A percentile compares a stretch with the other conserved stretches of the same genome.
These are phyloP conservation scores for Drosophila virilis DNA, from an alignment of 1,140 invertebrate species.

Conservation along the genomic window DNA sequence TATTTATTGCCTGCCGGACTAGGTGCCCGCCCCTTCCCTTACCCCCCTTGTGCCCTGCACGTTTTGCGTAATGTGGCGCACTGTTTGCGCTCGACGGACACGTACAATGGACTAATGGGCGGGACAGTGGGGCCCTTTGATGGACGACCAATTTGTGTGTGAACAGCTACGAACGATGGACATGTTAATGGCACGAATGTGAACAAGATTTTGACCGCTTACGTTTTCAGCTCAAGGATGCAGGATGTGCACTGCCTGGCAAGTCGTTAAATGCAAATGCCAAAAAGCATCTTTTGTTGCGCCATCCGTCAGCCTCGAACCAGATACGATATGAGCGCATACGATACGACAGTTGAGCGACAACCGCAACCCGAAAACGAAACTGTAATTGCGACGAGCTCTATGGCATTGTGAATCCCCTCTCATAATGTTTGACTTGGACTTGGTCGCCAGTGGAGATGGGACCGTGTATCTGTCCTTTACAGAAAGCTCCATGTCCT, in stretches of 20 bases:
- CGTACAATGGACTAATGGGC: conserved; percentile 27
- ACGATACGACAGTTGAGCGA: conserved; percentile 1
- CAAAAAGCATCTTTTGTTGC: conserved; percentile 34
- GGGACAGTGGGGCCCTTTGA: neutral
- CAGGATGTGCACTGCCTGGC: conserved; percentile 66
- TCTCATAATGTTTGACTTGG: conserved; percentile 15
- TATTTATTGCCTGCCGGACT: conserved; percentile 65
- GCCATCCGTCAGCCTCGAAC: conserved; percentile 11
- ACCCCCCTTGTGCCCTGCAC: conserved; percentile 15
- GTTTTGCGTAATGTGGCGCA: conserved; percentile 30
- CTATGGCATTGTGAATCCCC: neutral
- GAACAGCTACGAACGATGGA: conserved; percentile 71
- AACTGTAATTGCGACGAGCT: conserved; percentile 26
- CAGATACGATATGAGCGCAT: conserved; percentile 13
- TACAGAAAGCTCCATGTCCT: too few species aligned
- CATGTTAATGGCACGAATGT: conserved; percentile 64
- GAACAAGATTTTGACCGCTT: conserved; percentile 25
- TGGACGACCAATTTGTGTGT: conserved; percentile 58
- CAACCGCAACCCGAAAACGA: neutral
- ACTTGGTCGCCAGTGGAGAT: conserved; percentile 30
- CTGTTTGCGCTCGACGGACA: conserved; percentile 30
- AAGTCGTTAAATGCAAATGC: conserved; percentile 17
- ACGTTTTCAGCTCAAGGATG: conserved; percentile 69
- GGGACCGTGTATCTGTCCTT: too few species aligned
- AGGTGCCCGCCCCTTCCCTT: neutral